phyloP scores from a whole-genome alignment of 2,113 vertebrate genomes.

The Pseudolaguvia tuberculata region DNA sequence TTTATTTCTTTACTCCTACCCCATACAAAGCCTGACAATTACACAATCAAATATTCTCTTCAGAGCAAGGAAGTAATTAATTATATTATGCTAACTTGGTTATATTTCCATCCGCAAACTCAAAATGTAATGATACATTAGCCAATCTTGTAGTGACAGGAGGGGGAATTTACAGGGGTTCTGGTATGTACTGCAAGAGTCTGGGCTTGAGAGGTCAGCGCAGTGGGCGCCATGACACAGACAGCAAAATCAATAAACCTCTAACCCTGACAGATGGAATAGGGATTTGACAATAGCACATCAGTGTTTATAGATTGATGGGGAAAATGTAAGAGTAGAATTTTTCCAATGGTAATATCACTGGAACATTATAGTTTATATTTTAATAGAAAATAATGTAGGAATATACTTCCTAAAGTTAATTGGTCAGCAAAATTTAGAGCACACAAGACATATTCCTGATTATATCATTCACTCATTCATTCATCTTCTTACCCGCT shows the following conservation, averaged over 20 bases:
- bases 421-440: too few species aligned
- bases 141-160: slow-evolving; percentile 8
- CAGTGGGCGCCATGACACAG: slow-evolving; percentile 31
- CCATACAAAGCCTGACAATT: not conserved
- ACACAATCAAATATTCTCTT: slow-evolving; percentile 4
- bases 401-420: too few species aligned
- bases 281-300: slow-evolving; percentile 6
- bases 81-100: slow-evolving; percentile 30
- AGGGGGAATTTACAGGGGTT: slow-evolving; percentile 29
- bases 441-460: too few species aligned
- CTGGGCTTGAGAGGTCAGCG: slow-evolving; percentile 31
- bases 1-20: not conserved
- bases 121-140: slow-evolving; percentile 11
- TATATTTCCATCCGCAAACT: slow-evolving; percentile 16
- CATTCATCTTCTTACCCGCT: too few species aligned
- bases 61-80: slow-evolving; percentile 18
- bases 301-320: not conserved
- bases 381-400: too few species aligned
- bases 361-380: too few species aligned
- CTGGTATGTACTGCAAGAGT: slow-evolving; percentile 9
- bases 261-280: slow-evolving; percentile 6
- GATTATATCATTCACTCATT: too few species aligned
- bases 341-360: too few species aligned
- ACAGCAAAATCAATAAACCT: slow-evolving; percentile 34
- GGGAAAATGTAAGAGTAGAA: not conserved